Conservation (phyloP, 2,797 vertebrate species). For the Sarcoramphus papa region DNA sequence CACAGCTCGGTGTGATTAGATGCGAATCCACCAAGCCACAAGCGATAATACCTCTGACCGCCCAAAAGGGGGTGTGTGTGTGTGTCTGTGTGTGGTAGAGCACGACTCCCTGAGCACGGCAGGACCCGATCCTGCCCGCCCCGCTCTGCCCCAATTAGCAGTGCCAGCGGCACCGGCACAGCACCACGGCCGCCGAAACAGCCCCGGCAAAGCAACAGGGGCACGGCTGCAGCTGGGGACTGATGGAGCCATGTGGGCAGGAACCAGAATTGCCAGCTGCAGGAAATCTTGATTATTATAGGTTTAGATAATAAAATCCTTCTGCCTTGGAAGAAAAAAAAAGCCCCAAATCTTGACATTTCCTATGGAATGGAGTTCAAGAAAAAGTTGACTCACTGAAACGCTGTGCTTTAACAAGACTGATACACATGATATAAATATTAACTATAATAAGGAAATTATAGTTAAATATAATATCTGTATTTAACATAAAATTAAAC, state of each 20-base stretch:
- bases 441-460: slow-evolving; percentile 39
- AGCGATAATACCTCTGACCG: too few species aligned
- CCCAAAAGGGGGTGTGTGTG: background rate
- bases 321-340: background rate
- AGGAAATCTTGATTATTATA: slow-evolving; percentile 18
- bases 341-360: background rate
- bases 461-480: slow-evolving; percentile 16
- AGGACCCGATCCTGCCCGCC: background rate
- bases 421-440: background rate
- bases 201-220: background rate
- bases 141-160: background rate
- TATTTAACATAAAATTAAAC: slow-evolving; percentile 43
- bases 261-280: background rate
- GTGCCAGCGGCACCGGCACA: background rate
- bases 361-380: background rate
- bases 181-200: rapidly evolving
- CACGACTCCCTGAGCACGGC: rapidly evolving
- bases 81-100: background rate
- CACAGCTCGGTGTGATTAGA: rapidly evolving
- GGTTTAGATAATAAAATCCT: background rate
- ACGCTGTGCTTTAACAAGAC: background rate
- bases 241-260: background rate
- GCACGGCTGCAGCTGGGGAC: background rate
- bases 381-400: background rate
- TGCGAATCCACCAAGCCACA: rapidly evolving